Evolutionary conservation across 2,888 invertebrate species (phyloP).

Genomic region (Argynnis bischoffii): DNA sequence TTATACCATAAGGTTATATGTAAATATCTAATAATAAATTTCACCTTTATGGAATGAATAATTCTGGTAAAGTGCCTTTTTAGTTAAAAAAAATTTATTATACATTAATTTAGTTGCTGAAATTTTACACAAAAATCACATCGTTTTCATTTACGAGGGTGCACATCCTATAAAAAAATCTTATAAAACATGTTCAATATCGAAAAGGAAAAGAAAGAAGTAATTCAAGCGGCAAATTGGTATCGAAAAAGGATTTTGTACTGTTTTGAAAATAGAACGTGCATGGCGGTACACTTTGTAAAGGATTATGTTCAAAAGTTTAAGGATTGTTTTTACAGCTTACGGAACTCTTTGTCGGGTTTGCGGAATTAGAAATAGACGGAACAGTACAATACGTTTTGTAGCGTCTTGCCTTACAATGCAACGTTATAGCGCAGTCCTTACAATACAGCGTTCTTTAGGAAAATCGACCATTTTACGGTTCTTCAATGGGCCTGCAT

Average conservation of each 20-base stretch:
- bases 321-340: slow-evolving; percentile 80
- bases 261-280: slow-evolving; percentile 78
- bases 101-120: too few species aligned
- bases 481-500: slow-evolving; percentile 60
- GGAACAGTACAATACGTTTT: slow-evolving; percentile 54
- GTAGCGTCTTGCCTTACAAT: slow-evolving; percentile 35
- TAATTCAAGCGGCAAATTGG: slow-evolving; percentile 77
- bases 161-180: slow-evolving; percentile 51
- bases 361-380: slow-evolving; percentile 53
- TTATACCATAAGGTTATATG: too few species aligned
- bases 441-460: slow-evolving; percentile 42
- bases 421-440: slow-evolving; percentile 49
- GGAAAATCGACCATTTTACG: slow-evolving; percentile 63
- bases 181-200: slow-evolving; percentile 58
- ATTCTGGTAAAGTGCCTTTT: neutral
- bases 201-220: slow-evolving; percentile 59
- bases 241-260: slow-evolving; percentile 78
- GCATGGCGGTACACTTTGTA: slow-evolving; percentile 68
- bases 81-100: too few species aligned
- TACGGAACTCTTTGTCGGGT: slow-evolving; percentile 76
- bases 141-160: slow-evolving; percentile 32
- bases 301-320: slow-evolving; percentile 69
- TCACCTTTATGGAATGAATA: too few species aligned
- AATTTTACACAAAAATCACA: neutral
- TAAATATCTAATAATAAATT: too few species aligned